Percentiles rank a stretch among this genome's conserved stretches.
These are phyloP conservation scores for Cephalopterus ornatus DNA, from an alignment of 2,113 vertebrate genomes.

Conservation along the genomic window DNA sequence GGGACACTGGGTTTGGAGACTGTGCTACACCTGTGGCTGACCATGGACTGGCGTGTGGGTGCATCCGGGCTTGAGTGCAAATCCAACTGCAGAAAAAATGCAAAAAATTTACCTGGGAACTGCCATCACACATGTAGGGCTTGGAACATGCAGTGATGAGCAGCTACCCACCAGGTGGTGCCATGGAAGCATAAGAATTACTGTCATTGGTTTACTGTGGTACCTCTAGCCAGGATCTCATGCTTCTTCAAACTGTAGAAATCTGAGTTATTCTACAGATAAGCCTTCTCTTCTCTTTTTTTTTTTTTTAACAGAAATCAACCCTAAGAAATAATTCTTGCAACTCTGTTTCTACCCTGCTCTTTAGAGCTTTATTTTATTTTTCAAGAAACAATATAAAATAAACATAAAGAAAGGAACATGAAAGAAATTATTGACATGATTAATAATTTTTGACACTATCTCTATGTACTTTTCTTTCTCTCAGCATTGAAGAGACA, in stretches of 20 bases:
- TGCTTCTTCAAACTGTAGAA: not conserved
- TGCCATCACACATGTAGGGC: rapidly evolving
- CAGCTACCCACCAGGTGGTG: not conserved
- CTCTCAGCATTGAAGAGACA: not conserved
- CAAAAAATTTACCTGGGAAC: not conserved
- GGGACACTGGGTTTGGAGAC: rapidly evolving
- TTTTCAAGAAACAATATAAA: not conserved
- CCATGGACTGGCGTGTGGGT: no score
- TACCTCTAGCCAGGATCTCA: not conserved
- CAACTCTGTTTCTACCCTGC: not conserved
- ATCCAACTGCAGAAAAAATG: not conserved
- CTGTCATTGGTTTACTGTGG: rapidly evolving
- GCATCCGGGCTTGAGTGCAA: not conserved
- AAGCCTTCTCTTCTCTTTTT: not conserved
- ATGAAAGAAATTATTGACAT: not conserved
- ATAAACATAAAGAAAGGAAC: not conserved
- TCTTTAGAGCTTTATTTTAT: not conserved
- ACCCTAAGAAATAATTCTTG: not conserved
- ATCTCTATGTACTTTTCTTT: not conserved
- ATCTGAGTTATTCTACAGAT: not conserved
- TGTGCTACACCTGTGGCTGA: rapidly evolving
- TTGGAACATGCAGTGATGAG: not conserved
- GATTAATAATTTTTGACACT: not conserved
- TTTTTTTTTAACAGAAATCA: not conserved
- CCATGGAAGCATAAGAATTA: not conserved